Percentiles rank a stretch among this genome's conserved stretches.
Evolutionary conservation across 2,797 vertebrate genomes (phyloP).

Genomic region (Peromyscus melanophrys): DNA sequence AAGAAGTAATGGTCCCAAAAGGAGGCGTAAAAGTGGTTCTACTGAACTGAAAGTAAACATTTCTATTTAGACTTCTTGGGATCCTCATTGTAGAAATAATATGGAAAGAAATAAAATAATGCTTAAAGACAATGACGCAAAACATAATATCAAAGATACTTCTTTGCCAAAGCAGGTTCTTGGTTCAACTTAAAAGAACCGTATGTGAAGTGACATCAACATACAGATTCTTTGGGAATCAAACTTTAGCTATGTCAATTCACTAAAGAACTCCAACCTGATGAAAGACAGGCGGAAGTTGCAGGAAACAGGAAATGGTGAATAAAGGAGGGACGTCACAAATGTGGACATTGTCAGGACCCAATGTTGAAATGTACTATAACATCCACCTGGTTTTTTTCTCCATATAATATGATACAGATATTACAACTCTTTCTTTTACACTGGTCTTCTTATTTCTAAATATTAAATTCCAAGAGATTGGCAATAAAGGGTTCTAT

Average conservation of each 20-base stretch:
- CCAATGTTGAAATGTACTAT: neutral
- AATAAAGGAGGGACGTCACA: neutral
- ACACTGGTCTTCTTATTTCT: neutral
- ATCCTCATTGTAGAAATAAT: neutral
- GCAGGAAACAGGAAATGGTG: neutral
- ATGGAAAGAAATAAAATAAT: neutral
- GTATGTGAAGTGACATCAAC: neutral
- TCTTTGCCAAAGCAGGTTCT: neutral
- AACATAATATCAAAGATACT: neutral
- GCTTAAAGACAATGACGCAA: neutral
- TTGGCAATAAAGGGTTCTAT: neutral
- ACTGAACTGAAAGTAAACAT: neutral
- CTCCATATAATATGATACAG: neutral
- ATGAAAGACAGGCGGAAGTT: neutral
- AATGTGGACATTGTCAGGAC: neutral
- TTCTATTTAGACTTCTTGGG: neutral
- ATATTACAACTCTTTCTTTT: constrained; percentile 18
- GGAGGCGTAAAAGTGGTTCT: neutral
- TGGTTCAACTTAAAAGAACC: neutral
- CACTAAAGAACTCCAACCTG: neutral
- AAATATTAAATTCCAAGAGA: neutral
- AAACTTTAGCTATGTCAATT: neutral
- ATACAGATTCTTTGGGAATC: neutral
- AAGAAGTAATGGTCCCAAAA: neutral
- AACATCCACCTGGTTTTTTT: neutral